phyloP scores from a whole-genome alignment of 2,113 vertebrate species.

The Misgurnus mizolepis region DNA sequence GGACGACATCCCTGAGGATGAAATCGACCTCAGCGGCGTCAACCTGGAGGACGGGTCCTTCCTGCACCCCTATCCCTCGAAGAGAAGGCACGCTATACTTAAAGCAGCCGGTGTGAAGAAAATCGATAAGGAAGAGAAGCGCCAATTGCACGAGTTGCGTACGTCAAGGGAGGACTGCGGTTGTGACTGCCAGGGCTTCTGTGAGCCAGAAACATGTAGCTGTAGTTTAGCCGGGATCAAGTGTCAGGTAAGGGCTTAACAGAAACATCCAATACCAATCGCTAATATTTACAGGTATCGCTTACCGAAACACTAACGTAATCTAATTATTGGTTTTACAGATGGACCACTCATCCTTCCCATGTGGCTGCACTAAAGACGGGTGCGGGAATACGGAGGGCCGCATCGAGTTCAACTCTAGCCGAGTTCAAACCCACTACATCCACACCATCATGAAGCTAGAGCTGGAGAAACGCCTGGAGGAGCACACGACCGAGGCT shows the following conservation, averaged over 20 bases:
- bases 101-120: slow-evolving; percentile 88
- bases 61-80: slow-evolving; percentile 88
- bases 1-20: slow-evolving; percentile 85
- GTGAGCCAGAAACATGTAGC: slow-evolving; percentile 92
- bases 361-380: slow-evolving; percentile 91
- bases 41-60: slow-evolving; percentile 84
- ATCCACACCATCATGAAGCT: slow-evolving; percentile 96
- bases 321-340: slow-evolving; percentile 57
- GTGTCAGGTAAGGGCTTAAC: slow-evolving; percentile 84
- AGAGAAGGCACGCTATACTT: slow-evolving; percentile 83
- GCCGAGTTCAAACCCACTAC: slow-evolving; percentile 91
- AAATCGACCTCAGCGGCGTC: slow-evolving; percentile 75
- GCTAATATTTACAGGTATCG: not conserved
- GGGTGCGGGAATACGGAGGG: slow-evolving; percentile 90
- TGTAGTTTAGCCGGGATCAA: slow-evolving; percentile 94
- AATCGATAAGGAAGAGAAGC: slow-evolving; percentile 92
- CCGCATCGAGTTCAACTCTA: slow-evolving; percentile 93
- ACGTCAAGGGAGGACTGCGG: slow-evolving; percentile 92
- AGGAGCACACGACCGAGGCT: slow-evolving; percentile 69
- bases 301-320: not conserved
- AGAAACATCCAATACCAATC: not conserved
- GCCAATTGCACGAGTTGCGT: slow-evolving; percentile 87
- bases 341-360: slow-evolving; percentile 97
- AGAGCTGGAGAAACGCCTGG: slow-evolving; percentile 85
- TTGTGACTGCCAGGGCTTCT: slow-evolving; percentile 89